Percentiles rank a stretch among this genome's conserved stretches.
Evolutionary conservation across 92 coral and sea anemone genomes (phyloP).

Genomic region (Pocillopora meandrina): DNA sequence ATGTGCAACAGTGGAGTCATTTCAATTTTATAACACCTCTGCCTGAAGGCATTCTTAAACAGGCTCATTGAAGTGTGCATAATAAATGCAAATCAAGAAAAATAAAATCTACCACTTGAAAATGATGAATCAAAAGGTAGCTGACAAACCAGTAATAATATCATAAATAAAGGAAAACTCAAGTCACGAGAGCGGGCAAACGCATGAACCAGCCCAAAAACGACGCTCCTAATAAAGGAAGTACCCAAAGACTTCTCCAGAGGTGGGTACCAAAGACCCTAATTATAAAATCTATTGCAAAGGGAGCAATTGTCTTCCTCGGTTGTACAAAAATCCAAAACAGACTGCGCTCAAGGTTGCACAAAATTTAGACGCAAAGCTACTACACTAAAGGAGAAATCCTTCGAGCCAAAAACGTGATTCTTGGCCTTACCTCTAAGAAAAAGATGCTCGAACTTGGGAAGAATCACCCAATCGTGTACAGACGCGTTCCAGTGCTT

Average conservation of each 20-base stretch:
- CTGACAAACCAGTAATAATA: too few species aligned
- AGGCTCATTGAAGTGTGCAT: too few species aligned
- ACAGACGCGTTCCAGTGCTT: slow-evolving; percentile 46
- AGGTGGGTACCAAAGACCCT: slow-evolving; percentile 13
- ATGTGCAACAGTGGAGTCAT: background rate
- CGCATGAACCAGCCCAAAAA: background rate
- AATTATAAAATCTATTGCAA: background rate
- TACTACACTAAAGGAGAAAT: slow-evolving; percentile 36
- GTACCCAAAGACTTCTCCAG: background rate
- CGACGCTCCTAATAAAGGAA: background rate
- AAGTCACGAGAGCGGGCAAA: background rate
- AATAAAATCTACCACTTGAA: too few species aligned
- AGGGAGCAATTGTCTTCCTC: background rate
- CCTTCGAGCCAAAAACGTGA: slow-evolving; percentile 45
- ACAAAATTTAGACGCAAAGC: slow-evolving; percentile 59
- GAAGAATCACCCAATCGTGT: slow-evolving; percentile 51
- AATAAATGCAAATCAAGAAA: too few species aligned
- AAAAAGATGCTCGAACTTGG: slow-evolving; percentile 27
- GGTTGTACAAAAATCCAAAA: slow-evolving; percentile 1
- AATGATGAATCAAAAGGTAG: too few species aligned
- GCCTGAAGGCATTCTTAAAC: too few species aligned
- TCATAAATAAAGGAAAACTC: too few species aligned
- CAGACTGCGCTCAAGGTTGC: background rate
- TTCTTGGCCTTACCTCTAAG: slow-evolving; percentile 59
- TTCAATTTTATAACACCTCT: too few species aligned